Conservation (phyloP, 2,113 vertebrate species). For the Cyprinodon tularosa region DNA sequence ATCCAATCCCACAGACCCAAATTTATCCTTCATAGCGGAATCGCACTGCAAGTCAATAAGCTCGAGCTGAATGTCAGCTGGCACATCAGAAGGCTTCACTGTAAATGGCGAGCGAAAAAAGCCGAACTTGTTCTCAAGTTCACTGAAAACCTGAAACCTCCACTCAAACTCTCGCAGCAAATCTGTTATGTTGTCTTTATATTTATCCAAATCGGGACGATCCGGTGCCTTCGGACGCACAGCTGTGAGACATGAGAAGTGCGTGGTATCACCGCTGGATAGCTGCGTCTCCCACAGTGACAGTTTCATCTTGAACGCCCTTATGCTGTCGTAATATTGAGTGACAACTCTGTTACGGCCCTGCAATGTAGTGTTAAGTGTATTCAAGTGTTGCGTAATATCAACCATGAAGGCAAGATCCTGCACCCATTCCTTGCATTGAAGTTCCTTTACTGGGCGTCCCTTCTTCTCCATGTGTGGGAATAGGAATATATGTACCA, state of each 20-base stretch:
- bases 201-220: not conserved
- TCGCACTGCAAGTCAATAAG: not conserved
- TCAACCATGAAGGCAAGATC: constrained; percentile 30
- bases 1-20: not conserved
- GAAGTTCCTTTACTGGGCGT: not conserved
- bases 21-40: not conserved
- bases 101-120: constrained; percentile 14
- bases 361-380: constrained; percentile 23
- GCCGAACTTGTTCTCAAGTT: constrained; percentile 5
- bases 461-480: constrained; percentile 20
- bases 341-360: constrained; percentile 23
- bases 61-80: not conserved
- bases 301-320: constrained; percentile 17
- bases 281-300: constrained; percentile 22
- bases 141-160: constrained; percentile 9
- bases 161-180: constrained; percentile 7
- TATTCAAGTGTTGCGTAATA: constrained; percentile 23
- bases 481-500: too few species aligned
- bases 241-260: constrained; percentile 9
- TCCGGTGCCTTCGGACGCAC: accelerated
- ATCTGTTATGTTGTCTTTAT: constrained; percentile 6
- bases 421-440: constrained; percentile 10
- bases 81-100: not conserved
- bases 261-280: not conserved
- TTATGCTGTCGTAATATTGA: constrained; percentile 16